Evolutionary conservation across 2,888 invertebrate species (phyloP), one percentile per base, ranked within the genome.

Genomic region (Sturmia bella): DNA sequence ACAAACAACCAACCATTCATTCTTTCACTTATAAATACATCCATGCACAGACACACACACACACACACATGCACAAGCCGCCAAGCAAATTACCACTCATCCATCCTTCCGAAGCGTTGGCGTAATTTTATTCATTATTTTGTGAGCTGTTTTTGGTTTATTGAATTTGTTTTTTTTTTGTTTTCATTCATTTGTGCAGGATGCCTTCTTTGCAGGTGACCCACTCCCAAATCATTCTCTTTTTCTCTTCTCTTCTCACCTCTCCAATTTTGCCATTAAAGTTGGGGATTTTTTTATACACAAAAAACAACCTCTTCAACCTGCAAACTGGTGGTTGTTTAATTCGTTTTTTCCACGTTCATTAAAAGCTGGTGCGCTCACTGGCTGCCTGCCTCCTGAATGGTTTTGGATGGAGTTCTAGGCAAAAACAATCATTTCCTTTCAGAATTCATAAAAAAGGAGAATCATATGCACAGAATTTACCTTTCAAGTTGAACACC

Each of bases 401-500:
- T 64, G 6, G 1, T 1, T 27, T 57, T 43, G 54, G 1, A 6
- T 32, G 43, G 11, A 21, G 63, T 54, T 59, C 57, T 50, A 27
- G n/a, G 19, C 12, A 37, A 59, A 50, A 64, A 50, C 27, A 66
- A 61, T n/a, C n/a, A n/a, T 74, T 45, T 43, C 37, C 54, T 17
- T 50, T 48, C 21, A 43, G 63, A 59, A 59, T 41, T 13, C 19
- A 68, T 37, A 48, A 66, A 68, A 57, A 74, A 57, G 52, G 63
- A 61, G 59, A 64, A 17, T 24, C 37, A 66, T 48, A 50, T 27
- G 15, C 32, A 59, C 73, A 83, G 63, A 75, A 76, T 64, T 70
- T 68, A 56, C 85, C 85, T 83, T 85, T 85, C 81, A 82, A 80
- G 78, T 78, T 84, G 82, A 84, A 84, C 85, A 83, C 85, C 85